Percentiles rank a stretch among this genome's conserved stretches.
Evolutionary conservation across 1,140 invertebrate species (phyloP).

Genomic region (Diachasmimorpha longicaudata): DNA sequence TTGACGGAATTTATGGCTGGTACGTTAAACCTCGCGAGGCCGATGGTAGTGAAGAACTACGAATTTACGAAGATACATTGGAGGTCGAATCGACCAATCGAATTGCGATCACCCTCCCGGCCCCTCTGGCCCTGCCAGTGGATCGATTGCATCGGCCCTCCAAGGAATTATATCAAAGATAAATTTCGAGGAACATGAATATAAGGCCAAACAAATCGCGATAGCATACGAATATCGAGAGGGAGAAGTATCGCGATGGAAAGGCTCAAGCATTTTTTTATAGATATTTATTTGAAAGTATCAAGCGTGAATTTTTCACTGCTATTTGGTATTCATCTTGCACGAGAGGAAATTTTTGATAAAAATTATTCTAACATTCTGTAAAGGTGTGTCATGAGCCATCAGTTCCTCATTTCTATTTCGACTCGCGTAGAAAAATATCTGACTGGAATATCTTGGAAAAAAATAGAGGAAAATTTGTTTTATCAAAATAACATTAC

Average conservation of each 20-base stretch:
- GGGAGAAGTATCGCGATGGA: background rate
- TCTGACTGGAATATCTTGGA: too few species aligned
- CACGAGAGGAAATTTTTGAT: too few species aligned
- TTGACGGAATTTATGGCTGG: conserved; percentile 21
- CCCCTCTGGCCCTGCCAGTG: background rate
- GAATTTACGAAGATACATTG: conserved; percentile 22
- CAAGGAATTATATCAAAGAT: background rate
- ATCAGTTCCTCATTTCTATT: too few species aligned
- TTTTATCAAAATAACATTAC: too few species aligned
- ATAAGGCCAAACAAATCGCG: background rate
- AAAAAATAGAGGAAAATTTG: too few species aligned
- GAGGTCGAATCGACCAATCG: background rate
- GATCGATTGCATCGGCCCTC: background rate
- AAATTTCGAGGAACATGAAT: background rate
- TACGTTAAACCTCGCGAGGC: conserved; percentile 26
- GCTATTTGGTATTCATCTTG: background rate
- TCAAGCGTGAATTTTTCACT: background rate
- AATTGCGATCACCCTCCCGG: background rate
- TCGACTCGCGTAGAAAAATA: too few species aligned
- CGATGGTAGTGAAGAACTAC: conserved; percentile 17
- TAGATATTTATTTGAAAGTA: background rate
- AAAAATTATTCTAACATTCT: too few species aligned
- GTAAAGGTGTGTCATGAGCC: too few species aligned
- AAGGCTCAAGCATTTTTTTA: background rate
- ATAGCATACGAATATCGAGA: background rate